Percentiles rank a stretch among this genome's conserved stretches.
Conservation (phyloP, 2,888 invertebrate species). For the Plebejus melissa region DNA sequence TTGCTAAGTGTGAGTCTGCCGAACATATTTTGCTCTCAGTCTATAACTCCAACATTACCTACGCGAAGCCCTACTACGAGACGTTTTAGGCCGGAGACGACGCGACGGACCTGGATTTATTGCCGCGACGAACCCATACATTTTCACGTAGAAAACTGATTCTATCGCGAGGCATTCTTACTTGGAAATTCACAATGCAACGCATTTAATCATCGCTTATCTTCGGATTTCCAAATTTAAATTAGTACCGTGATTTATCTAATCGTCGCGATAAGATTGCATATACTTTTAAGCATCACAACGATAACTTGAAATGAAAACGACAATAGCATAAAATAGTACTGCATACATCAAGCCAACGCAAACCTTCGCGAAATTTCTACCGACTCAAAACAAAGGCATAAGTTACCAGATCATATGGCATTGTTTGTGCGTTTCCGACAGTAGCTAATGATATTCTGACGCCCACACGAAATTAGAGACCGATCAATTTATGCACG, state of each 20-base stretch:
- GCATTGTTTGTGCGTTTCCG: constrained; percentile 48
- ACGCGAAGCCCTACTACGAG: constrained; percentile 47
- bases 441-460: constrained; percentile 54
- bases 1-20: no score
- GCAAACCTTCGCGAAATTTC: neutral
- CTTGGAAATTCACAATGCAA: constrained; percentile 19
- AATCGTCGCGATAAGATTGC: neutral
- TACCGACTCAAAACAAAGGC: neutral
- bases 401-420: constrained; percentile 19
- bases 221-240: constrained; percentile 1
- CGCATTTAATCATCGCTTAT: neutral
- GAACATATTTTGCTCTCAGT: no score
- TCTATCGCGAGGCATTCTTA: constrained; percentile 14
- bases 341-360: neutral
- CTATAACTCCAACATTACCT: constrained; percentile 40
- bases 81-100: constrained; percentile 34
- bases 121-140: constrained; percentile 18
- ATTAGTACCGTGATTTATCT: neutral
- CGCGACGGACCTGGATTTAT: constrained; percentile 34
- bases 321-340: neutral
- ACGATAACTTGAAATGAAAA: neutral
- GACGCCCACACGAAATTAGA: constrained; percentile 58
- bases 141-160: constrained; percentile 27
- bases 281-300: neutral
- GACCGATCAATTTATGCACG: constrained; percentile 50